Evolutionary conservation across 2,888 invertebrate genomes (phyloP), one percentile per base, ranked within the genome.

Genomic region (Lasioglossum malachurum): DNA sequence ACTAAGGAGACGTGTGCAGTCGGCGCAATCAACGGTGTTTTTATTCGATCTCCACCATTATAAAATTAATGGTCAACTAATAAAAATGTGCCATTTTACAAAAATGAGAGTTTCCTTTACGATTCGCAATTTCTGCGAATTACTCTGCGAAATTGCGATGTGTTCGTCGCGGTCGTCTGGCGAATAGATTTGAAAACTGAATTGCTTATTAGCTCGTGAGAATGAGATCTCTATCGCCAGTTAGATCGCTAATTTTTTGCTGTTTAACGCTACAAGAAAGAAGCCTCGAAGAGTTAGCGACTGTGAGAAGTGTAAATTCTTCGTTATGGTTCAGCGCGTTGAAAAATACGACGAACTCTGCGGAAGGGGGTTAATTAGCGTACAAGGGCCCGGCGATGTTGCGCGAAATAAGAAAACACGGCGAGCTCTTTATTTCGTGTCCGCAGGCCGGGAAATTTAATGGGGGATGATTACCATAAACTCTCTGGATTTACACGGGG

Each of bases 341-440:
- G 73, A 72, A 74, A 79, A 57, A 41, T 75, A 71, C 35, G 38
- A 41, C 57, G 35, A 75, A 71, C 78, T 41, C 57, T 31, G 35
- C 71, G 69, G 60, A 78, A 75, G 71, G 41, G 78, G 71, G 78
- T 83, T 84, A 84, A 84, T 84, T 83, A 84, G 31, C 57, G 73
- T 75, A 12, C 74, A 75, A 78, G 74, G 76, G 78, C 41, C 16
- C 35, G 74, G 38, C 74, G 69, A 27, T 41, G 78, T 83, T 75
- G 60, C 71, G 44, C 78, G 74, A 75, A 83, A 83, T 46, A 69
- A 84, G 78, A 60, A 84, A 83, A 75, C 53, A 75, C 31, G 31
- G 4, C 16, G 27, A 12, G 27, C 8, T 74, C 46, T 78, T 83
- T 78, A 78, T 57, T 75, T 19, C 31, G 71, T 44, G 71, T 75